Base-by-base conservation (phyloP, 1,140 invertebrate genomes). In the Halyomorpha halys region DNA sequence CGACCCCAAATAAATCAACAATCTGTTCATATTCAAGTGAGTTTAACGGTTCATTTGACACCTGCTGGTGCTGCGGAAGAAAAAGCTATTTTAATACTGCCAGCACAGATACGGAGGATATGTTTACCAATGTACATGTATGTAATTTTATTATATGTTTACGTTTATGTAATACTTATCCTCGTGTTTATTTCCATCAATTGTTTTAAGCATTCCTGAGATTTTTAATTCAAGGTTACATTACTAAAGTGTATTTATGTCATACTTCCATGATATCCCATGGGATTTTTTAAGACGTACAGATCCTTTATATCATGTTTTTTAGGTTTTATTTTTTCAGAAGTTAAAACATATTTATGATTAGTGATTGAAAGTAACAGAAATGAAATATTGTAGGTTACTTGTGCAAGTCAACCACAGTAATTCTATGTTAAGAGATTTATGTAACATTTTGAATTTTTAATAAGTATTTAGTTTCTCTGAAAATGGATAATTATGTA, bases 181-280 rank as follows among this genome's bases (percentile, higher is more conserved):
- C n/a, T 49, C 39, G 18, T 23, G 21, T 21, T 23, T 51, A 18
- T 44, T 51, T 47, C 25, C 44, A 56, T 44, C 8, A 11, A 16
- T 15, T 15, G 18, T 18, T 63, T 16, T 19, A 44, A n/a, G 44
- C 49, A 53, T 56, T 16, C 62, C 25, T 44, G 4, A 18, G 23
- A 39, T 62, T 62, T 25, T 45, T 62, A n/a, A 62, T 39, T 62
- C 61, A 64, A 27, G 34, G 47, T 59, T 30, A 64, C n/a, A 64
- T 8, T 18, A 15, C 19, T 23, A 39, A 2, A 14, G 19, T 34
- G 47, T 45, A 25, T 53, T 25, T 45, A 23, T 64, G 44, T 45
- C 44, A 54, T 54, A 30, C 18, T 62, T 19, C 14, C 25, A 47
- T 49, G 16, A n/a, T 47, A 47, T 47, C 44, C n/a, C 34, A 19